phyloP scores from a whole-genome alignment of 2,797 vertebrate species.

The Aeoliscus strigatus region DNA sequence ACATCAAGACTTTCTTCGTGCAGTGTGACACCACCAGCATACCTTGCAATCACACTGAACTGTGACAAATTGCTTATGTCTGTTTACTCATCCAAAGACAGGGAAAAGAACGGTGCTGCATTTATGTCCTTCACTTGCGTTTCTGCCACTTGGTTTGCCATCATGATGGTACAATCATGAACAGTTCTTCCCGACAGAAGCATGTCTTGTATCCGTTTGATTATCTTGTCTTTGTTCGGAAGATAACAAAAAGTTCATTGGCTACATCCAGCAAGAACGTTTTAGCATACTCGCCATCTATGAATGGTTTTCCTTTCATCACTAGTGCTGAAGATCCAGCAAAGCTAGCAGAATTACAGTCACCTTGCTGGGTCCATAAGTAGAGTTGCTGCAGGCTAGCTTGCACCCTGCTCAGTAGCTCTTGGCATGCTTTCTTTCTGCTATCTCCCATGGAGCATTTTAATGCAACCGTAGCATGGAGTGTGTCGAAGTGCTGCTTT shows the following conservation, averaged over 20 bases:
- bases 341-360: slow-evolving; percentile 43
- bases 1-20: slow-evolving; percentile 19
- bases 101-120: too few relatives aligned
- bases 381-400: too few relatives aligned
- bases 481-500: slow-evolving; percentile 35
- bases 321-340: slow-evolving; percentile 1
- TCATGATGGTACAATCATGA: slow-evolving; percentile 35
- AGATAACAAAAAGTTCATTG: slow-evolving; percentile 18
- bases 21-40: too few relatives aligned
- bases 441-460: slow-evolving; percentile 21
- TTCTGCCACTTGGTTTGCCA: slow-evolving; percentile 44
- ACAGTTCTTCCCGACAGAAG: slow-evolving; percentile 39
- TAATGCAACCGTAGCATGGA: slow-evolving; percentile 4
- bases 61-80: too few relatives aligned
- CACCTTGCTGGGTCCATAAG: slow-evolving; percentile 30
- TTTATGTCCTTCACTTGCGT: slow-evolving; percentile 46
- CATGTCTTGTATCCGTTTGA: slow-evolving; percentile 34
- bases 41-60: too few relatives aligned
- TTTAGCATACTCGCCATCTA: slow-evolving; percentile 25
- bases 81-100: too few relatives aligned
- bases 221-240: background rate
- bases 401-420: too few relatives aligned
- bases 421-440: too few relatives aligned
- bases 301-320: slow-evolving; percentile 27
- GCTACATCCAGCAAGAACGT: slow-evolving; percentile 23